Evolutionary conservation across 2,113 vertebrate genomes (phyloP).

Genomic region (Psilopogon haemacephalus): DNA sequence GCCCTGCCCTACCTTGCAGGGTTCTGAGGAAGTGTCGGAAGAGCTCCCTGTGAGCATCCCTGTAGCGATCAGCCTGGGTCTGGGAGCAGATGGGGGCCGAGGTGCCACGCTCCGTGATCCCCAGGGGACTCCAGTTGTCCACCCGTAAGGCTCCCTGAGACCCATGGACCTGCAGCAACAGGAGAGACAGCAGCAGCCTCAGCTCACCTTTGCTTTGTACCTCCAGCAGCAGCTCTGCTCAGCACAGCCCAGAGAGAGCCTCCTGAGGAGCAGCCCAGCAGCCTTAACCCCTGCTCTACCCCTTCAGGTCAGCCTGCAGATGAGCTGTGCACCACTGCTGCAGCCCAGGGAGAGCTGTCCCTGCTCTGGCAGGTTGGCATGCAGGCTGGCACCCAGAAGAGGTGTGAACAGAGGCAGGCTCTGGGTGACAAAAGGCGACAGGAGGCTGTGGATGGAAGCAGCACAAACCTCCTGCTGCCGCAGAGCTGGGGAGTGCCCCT

Average conservation of each 20-base stretch:
- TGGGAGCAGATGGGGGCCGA: not conserved
- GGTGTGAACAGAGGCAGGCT: not conserved
- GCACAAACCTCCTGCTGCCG: too few species aligned
- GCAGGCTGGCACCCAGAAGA: not conserved
- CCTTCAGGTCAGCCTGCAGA: not conserved
- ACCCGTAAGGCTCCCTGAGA: slow-evolving; percentile 29
- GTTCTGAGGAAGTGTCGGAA: slow-evolving; percentile 51
- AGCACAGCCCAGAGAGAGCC: not conserved
- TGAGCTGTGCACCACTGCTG: not conserved
- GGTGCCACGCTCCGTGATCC: slow-evolving; percentile 10
- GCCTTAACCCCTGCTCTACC: not conserved
- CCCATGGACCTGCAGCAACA: not conserved
- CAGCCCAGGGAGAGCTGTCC: not conserved
- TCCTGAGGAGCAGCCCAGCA: too few species aligned
- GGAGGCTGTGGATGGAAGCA: too few species aligned
- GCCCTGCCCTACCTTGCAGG: not conserved
- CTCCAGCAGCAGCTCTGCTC: not conserved
- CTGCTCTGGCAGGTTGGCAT: not conserved
- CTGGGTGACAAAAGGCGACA: too few species aligned
- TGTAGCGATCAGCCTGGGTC: not conserved
- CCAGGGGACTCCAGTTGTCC: slow-evolving; percentile 52
- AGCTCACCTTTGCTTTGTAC: fast-evolving
- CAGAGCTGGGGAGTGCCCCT: too few species aligned
- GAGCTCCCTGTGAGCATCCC: slow-evolving; percentile 16
- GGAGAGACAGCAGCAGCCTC: not conserved